Evolutionary conservation across 1,140 invertebrate species (phyloP).

Genomic region (Zaprionus ghesquierei): DNA sequence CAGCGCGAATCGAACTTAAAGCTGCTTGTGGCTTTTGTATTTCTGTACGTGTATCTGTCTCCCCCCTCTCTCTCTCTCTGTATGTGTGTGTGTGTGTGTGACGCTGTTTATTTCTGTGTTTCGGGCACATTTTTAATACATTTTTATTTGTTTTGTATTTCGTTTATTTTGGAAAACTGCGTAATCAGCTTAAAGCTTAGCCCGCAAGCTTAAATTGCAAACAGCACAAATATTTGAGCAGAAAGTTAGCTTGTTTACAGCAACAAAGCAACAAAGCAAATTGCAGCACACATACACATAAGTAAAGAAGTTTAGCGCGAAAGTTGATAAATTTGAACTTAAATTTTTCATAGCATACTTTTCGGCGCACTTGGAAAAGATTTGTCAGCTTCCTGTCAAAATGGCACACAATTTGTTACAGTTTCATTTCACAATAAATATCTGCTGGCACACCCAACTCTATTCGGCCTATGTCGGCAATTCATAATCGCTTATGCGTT

Average conservation of each 20-base stretch:
- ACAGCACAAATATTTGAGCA: constrained; percentile 9
- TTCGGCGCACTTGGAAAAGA: not conserved
- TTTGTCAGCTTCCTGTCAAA: no score
- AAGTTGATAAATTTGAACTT: not conserved
- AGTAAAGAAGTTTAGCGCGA: not conserved
- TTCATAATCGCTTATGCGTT: constrained; percentile 49
- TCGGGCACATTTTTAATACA: constrained; percentile 26
- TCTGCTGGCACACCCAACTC: not conserved
- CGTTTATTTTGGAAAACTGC: constrained; percentile 2
- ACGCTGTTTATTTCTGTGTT: constrained; percentile 13
- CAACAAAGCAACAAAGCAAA: not conserved
- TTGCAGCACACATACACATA: not conserved
- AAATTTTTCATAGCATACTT: no score
- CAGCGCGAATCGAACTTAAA: not conserved
- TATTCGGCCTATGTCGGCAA: constrained; percentile 1
- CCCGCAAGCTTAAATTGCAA: not conserved
- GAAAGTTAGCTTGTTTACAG: constrained; percentile 4
- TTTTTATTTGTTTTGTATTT: constrained; percentile 17
- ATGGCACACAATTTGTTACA: no score
- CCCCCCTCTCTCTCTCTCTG: no score
- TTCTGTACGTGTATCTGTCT: not conserved
- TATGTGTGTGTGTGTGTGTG: not conserved
- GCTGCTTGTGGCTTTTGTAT: constrained; percentile 1
- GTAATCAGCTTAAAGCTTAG: constrained; percentile 35
- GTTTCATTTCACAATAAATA: no score